phyloP scores from a whole-genome alignment of 2,113 vertebrate species.

The Daboia siamensis region DNA sequence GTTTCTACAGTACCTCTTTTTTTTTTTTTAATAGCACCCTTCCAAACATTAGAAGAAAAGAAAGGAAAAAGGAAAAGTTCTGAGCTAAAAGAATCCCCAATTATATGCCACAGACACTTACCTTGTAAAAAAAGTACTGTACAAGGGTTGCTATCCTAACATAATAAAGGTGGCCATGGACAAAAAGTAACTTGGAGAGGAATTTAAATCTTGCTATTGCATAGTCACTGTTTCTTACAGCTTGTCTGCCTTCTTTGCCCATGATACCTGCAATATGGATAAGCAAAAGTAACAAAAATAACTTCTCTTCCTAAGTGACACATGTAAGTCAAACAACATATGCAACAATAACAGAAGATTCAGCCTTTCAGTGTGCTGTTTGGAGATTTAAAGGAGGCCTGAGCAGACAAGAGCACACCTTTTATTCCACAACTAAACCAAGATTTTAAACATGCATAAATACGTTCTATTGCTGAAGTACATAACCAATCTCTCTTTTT shows the following conservation, averaged over 20 bases:
- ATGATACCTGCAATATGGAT: constrained; percentile 85
- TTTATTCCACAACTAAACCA: neutral
- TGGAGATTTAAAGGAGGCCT: neutral
- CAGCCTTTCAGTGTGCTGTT: neutral
- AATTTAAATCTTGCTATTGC: constrained; percentile 98
- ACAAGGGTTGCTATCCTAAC: constrained; percentile 98
- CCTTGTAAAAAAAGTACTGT: constrained; percentile 99
- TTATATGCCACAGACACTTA: constrained; percentile 53
- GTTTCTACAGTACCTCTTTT: neutral
- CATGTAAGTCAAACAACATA: neutral
- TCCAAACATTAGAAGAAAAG: neutral
- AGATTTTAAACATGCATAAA: too few species aligned
- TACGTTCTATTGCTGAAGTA: neutral
- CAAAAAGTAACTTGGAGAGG: constrained; percentile 93
- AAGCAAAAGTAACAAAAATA: constrained; percentile 35
- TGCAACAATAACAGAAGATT: neutral
- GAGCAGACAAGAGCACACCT: neutral
- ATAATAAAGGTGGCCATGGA: constrained; percentile 99
- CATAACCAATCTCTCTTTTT: neutral
- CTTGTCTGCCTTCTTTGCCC: constrained; percentile 98
- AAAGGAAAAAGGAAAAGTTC: neutral
- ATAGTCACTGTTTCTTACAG: constrained; percentile 99
- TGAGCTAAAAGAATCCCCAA: neutral
- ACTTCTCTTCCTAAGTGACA: neutral
- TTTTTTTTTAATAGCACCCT: neutral